A percentile compares a stretch with the other conserved stretches of the same genome.
Evolutionary conservation across 2,797 vertebrate species (phyloP).

Genomic region (Xyrichtys novacula): DNA sequence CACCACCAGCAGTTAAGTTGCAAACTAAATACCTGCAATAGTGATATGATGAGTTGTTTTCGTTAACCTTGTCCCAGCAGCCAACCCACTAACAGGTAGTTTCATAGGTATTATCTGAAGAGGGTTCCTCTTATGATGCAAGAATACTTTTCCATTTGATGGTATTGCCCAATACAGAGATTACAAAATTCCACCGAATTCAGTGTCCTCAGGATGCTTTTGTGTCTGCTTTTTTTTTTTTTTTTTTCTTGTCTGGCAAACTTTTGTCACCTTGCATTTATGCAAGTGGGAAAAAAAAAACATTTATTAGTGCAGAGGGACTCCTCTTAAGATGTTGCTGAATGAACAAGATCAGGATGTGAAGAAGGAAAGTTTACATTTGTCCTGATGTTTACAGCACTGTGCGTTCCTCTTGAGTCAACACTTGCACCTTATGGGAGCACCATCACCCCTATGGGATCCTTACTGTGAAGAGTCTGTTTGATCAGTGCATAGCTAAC

Average conservation of each 20-base stretch:
- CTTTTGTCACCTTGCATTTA: neutral
- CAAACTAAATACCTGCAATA: slow-evolving; percentile 29
- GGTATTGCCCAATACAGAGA: slow-evolving; percentile 20
- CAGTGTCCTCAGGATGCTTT: neutral
- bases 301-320: neutral
- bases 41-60: slow-evolving; percentile 22
- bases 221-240: neutral
- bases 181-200: slow-evolving; percentile 10
- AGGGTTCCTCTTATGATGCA: neutral
- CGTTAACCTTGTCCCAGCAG: neutral
- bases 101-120: neutral
- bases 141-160: neutral
- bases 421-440: slow-evolving; percentile 1
- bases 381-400: neutral
- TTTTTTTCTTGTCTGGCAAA: neutral
- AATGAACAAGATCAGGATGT: slow-evolving; percentile 11
- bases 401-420: slow-evolving; percentile 8
- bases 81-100: neutral
- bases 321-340: slow-evolving; percentile 1
- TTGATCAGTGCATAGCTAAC: slow-evolving; percentile 11
- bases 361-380: slow-evolving; percentile 7
- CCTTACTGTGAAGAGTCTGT: slow-evolving; percentile 7
- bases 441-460: slow-evolving; percentile 4
- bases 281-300: neutral
- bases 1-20: slow-evolving; percentile 36